A percentile compares a stretch with the other conserved stretches of the same genome.
Evolutionary conservation across 2,113 vertebrate species (phyloP).

Genomic region (Chloropsis hardwickii): DNA sequence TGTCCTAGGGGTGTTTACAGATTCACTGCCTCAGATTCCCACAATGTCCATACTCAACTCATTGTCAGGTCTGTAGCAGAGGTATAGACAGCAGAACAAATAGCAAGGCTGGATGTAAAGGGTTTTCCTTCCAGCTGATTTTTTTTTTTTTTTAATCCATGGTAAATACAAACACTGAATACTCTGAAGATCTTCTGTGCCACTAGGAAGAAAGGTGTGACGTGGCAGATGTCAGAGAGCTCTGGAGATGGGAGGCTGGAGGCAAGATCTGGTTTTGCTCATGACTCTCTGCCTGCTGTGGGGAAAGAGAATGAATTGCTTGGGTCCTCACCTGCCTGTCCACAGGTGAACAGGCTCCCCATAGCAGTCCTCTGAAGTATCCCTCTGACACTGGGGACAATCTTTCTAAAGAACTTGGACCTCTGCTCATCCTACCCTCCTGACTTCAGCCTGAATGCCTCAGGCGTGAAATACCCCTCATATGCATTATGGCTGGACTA

Average conservation of each 20-base stretch:
- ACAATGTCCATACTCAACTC: background rate
- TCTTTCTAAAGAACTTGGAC: background rate
- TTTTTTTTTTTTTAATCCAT: background rate
- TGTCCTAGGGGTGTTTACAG: background rate
- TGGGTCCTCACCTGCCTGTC: background rate
- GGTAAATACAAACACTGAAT: background rate
- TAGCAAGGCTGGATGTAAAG: background rate
- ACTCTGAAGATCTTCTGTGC: background rate
- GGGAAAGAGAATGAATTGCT: background rate
- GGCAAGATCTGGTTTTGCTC: background rate
- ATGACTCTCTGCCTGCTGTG: background rate
- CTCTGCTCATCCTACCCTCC: background rate
- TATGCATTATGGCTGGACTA: background rate
- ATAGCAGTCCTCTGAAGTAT: background rate
- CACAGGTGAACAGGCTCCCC: accelerated
- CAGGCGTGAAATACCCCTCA: background rate
- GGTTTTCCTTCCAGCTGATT: accelerated
- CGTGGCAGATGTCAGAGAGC: too few species aligned
- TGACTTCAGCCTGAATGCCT: background rate
- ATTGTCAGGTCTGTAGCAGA: background rate
- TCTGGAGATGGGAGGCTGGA: background rate
- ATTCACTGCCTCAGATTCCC: background rate
- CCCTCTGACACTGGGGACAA: background rate
- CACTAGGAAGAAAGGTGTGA: background rate
- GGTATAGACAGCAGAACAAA: background rate